Evolutionary conservation across 2,797 vertebrate species (phyloP).

Genomic region (Urosaurus nigricauda): DNA sequence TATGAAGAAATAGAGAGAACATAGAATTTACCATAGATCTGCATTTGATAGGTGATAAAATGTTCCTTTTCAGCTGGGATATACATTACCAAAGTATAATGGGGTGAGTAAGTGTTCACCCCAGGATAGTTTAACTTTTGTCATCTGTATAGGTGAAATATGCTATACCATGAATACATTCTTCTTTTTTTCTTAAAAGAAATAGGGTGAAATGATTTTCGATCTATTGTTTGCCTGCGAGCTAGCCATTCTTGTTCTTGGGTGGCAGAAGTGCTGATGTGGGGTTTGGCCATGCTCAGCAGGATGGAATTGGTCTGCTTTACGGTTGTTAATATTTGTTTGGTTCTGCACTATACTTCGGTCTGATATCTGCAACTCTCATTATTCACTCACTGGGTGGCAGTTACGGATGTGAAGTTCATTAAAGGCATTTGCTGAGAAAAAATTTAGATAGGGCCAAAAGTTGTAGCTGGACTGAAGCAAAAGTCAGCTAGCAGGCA

Average conservation of each 20-base stretch:
- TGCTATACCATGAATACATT: too few species aligned
- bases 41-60: background rate
- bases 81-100: background rate
- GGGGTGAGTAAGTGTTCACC: background rate
- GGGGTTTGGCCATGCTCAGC: conserved; percentile 79
- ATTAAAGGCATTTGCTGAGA: conserved; percentile 45
- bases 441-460: conserved; percentile 43
- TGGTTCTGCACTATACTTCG: conserved; percentile 75
- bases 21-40: background rate
- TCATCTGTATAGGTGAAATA: background rate
- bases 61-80: background rate
- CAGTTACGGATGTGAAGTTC: conserved; percentile 64
- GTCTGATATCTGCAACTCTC: conserved; percentile 81
- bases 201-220: background rate
- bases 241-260: conserved; percentile 18
- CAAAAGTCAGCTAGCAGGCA: conserved; percentile 21
- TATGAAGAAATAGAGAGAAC: background rate
- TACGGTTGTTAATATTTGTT: conserved; percentile 85
- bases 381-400: conserved; percentile 85
- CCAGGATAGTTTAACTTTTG: background rate
- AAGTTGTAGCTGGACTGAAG: conserved; percentile 48
- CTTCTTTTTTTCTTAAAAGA: background rate
- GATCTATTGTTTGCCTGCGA: background rate
- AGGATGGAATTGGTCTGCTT: conserved; percentile 82
- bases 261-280: conserved; percentile 56